These are phyloP conservation scores for Habroteleia sp. DNA, from an alignment of 2,888 invertebrate species.

Conservation along the genomic window DNA sequence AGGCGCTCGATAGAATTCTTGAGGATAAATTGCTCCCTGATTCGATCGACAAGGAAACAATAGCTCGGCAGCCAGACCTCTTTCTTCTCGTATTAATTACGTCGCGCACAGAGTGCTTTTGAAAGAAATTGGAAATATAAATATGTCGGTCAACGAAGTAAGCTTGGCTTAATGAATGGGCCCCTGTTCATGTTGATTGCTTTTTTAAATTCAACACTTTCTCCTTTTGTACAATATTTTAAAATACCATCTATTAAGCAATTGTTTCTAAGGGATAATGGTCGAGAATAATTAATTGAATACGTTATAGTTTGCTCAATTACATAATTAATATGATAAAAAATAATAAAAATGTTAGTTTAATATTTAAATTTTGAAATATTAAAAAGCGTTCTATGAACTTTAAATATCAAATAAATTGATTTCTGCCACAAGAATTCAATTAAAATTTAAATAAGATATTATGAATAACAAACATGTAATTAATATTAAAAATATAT, in stretches of 20 bases:
- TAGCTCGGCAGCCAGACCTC: constrained; percentile 22
- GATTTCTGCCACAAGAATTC: no score
- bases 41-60: constrained; percentile 54
- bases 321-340: no score
- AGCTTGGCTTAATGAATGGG: constrained; percentile 24
- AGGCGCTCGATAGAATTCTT: constrained; percentile 50
- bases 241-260: not conserved
- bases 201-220: constrained; percentile 1
- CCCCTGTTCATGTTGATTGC: not conserved
- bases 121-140: constrained; percentile 35
- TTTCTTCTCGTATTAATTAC: constrained; percentile 51
- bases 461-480: no score
- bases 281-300: no score
- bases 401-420: no score
- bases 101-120: constrained; percentile 37
- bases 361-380: no score
- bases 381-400: no score
- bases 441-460: no score
- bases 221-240: not conserved
- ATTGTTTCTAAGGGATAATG: not conserved
- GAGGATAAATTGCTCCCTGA: constrained; percentile 47
- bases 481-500: no score
- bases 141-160: constrained; percentile 42
- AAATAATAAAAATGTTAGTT: no score
- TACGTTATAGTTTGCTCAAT: no score